Conservation (phyloP, 53 echinoderm and acorn worm species). For the Paracentrotus lividus region DNA sequence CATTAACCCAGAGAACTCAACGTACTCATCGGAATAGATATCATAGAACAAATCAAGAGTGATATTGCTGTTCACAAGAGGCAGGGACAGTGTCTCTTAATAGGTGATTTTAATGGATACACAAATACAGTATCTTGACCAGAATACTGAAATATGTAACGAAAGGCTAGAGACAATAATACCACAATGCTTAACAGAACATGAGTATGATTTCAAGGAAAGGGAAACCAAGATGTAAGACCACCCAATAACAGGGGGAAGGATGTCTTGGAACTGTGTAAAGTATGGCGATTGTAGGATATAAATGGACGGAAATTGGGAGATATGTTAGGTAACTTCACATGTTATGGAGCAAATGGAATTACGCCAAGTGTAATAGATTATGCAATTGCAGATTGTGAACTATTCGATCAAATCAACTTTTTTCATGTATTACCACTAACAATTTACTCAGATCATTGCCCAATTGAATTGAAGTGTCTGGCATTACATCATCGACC, state of each 20-base stretch:
- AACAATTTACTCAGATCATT: background rate
- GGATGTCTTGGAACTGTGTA: background rate
- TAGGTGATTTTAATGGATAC: background rate
- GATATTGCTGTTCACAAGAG: background rate
- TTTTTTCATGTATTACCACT: background rate
- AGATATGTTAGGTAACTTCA: background rate
- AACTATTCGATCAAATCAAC: background rate
- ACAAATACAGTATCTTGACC: background rate
- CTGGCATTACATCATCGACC: background rate
- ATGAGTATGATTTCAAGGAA: background rate
- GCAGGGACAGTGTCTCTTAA: background rate
- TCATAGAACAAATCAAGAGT: background rate
- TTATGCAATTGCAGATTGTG: background rate
- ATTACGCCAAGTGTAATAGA: background rate
- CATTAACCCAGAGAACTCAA: background rate
- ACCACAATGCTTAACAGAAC: background rate
- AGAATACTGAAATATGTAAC: background rate
- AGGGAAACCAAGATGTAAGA: background rate
- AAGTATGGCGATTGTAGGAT: background rate
- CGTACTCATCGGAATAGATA: background rate
- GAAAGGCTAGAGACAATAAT: background rate
- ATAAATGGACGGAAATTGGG: background rate
- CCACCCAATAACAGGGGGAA: background rate
- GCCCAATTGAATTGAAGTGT: background rate
- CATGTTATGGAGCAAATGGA: conserved; percentile 13